Evolutionary conservation across 1,140 invertebrate species (phyloP).

Genomic region (Physella acuta): DNA sequence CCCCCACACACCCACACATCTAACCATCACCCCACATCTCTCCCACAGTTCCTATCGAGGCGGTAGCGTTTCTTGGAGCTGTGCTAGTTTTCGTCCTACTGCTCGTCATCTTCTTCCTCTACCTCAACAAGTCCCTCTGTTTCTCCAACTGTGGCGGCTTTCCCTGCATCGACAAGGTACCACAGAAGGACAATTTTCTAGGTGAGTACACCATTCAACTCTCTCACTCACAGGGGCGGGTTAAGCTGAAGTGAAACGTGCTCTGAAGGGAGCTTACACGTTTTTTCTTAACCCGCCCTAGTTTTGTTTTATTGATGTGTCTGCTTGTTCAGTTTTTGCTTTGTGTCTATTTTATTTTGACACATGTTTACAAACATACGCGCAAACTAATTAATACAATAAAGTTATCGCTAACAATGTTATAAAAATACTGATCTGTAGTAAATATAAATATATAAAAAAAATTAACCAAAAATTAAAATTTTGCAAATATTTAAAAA

Average conservation of each 20-base stretch:
- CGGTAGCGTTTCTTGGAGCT: slow-evolving; percentile 75
- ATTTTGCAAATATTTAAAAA: no score
- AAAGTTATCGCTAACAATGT: no score
- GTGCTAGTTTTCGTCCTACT: slow-evolving; percentile 74
- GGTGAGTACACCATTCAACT: slow-evolving; percentile 34
- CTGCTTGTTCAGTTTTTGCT: not conserved
- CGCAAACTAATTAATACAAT: no score
- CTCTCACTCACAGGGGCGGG: no score
- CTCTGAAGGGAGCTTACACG: no score
- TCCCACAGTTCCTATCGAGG: slow-evolving; percentile 72
- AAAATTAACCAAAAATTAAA: no score
- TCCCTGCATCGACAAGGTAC: slow-evolving; percentile 44
- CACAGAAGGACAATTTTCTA: slow-evolving; percentile 38
- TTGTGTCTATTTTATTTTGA: no score
- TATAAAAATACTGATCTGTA: no score
- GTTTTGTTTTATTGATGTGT: not conserved
- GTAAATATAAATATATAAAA: no score
- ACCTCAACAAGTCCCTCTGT: slow-evolving; percentile 78
- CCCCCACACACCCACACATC: not conserved
- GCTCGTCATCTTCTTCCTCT: slow-evolving; percentile 77
- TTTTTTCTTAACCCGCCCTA: no score
- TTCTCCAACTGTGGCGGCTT: slow-evolving; percentile 67
- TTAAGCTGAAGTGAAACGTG: no score
- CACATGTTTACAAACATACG: no score
- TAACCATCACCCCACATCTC: not conserved